Percentiles rank a stretch among this genome's conserved stretches.
phyloP scores from a whole-genome alignment of 2,113 vertebrate species.

The Paramisgurnus dabryanus region DNA sequence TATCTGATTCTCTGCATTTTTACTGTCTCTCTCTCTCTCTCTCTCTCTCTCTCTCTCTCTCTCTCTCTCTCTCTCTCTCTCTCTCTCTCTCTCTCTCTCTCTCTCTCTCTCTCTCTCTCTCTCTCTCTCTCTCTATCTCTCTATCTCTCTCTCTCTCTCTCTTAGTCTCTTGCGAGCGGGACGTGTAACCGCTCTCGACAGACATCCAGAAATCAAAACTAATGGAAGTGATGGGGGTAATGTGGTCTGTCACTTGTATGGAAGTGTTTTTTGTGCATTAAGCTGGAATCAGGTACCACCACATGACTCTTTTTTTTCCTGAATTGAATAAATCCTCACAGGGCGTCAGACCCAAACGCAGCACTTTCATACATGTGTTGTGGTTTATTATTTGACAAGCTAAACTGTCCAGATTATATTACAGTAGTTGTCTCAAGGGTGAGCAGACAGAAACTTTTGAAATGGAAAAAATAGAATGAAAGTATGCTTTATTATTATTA shows the following conservation, averaged over 20 bases:
- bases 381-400: slow-evolving; percentile 39
- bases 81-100: slow-evolving; percentile 13
- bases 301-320: slow-evolving; percentile 29
- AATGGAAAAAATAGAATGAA: not conserved
- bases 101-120: not conserved
- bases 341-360: slow-evolving; percentile 12
- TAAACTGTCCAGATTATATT: slow-evolving; percentile 20
- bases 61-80: slow-evolving; percentile 27
- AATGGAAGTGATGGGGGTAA: slow-evolving; percentile 69
- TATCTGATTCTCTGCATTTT: slow-evolving; percentile 55
- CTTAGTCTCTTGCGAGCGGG: slow-evolving; percentile 52
- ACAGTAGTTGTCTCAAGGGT: slow-evolving; percentile 28
- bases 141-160: slow-evolving; percentile 17
- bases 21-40: slow-evolving; percentile 17
- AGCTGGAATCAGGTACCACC: slow-evolving; percentile 55
- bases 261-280: slow-evolving; percentile 66
- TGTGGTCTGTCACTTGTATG: slow-evolving; percentile 66
- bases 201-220: slow-evolving; percentile 66
- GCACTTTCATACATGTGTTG: slow-evolving; percentile 33
- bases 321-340: slow-evolving; percentile 49
- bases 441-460: not conserved
- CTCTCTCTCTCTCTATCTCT: no score
- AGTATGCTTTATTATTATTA: not conserved
- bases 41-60: slow-evolving; percentile 31
- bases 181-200: slow-evolving; percentile 58